phyloP scores from a whole-genome alignment of 2,888 invertebrate species.

The Chymomyza procnemis region DNA sequence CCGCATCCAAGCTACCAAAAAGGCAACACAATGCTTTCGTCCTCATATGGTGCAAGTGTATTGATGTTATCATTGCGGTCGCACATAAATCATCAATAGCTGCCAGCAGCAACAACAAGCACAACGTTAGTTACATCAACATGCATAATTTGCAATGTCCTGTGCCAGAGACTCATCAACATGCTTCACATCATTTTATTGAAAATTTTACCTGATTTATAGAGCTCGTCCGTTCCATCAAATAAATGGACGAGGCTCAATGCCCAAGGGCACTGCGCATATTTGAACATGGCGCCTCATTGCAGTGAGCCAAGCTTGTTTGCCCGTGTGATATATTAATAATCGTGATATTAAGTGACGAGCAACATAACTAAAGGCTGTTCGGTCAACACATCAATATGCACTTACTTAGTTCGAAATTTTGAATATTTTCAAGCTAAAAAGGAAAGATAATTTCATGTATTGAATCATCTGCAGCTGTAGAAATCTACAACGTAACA shows the following conservation, averaged over 20 bases:
- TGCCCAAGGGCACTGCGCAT: slow-evolving; percentile 52
- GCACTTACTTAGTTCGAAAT: slow-evolving; percentile 71
- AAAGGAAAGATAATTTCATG: slow-evolving; percentile 17
- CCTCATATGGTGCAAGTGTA: slow-evolving; percentile 12
- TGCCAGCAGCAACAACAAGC: slow-evolving; percentile 9
- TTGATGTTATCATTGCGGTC: slow-evolving; percentile 45
- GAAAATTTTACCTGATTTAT: slow-evolving; percentile 67
- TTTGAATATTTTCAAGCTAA: slow-evolving; percentile 35
- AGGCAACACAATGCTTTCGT: slow-evolving; percentile 1
- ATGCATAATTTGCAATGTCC: slow-evolving; percentile 12
- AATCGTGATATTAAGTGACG: slow-evolving; percentile 51
- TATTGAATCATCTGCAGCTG: slow-evolving; percentile 20
- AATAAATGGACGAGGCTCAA: slow-evolving; percentile 10
- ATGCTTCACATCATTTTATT: slow-evolving; percentile 52
- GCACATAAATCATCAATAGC: slow-evolving; percentile 57
- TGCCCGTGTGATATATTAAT: slow-evolving; percentile 38
- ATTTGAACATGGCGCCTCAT: slow-evolving; percentile 36
- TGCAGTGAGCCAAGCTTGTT: slow-evolving; percentile 5
- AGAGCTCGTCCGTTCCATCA: slow-evolving; percentile 19
- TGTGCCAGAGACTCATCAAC: slow-evolving; percentile 34
- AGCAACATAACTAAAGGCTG: neutral
- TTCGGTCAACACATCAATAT: slow-evolving; percentile 64
- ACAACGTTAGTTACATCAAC: slow-evolving; percentile 5
- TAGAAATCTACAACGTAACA: neutral
- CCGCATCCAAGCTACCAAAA: neutral